Evolutionary conservation across 2,113 vertebrate genomes (phyloP).

Genomic region (Indri indri): DNA sequence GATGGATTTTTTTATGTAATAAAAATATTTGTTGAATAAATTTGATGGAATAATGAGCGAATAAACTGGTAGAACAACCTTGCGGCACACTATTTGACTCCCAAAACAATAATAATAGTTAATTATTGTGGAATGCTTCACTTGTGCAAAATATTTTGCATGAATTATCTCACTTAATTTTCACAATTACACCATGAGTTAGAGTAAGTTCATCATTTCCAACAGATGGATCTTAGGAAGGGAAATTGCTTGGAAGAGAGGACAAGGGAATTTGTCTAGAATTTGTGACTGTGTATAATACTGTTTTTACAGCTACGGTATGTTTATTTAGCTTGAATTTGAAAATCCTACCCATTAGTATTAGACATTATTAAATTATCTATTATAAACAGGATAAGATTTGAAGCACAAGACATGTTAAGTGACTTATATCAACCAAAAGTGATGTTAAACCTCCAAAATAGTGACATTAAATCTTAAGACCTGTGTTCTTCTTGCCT

Average conservation of each 20-base stretch:
- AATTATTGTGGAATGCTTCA: not conserved
- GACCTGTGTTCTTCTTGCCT: not conserved
- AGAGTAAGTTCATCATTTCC: not conserved
- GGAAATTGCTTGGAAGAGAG: not conserved
- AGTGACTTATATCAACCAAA: not conserved
- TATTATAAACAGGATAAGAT: not conserved
- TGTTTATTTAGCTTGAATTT: not conserved
- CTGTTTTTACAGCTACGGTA: not conserved
- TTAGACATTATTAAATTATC: not conserved
- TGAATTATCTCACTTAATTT: constrained; percentile 13
- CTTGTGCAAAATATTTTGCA: not conserved
- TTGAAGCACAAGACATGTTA: not conserved
- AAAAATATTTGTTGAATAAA: not conserved
- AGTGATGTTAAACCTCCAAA: not conserved
- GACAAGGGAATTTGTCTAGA: not conserved
- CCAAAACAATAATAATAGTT: not conserved
- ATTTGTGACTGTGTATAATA: not conserved
- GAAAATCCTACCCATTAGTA: not conserved
- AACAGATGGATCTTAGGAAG: not conserved
- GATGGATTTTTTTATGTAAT: not conserved
- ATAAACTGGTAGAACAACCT: not conserved
- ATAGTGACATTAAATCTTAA: not conserved
- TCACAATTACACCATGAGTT: not conserved
- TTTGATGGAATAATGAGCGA: not conserved
- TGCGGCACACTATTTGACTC: not conserved